Conservation (phyloP, 1,140 invertebrate genomes). For the Temnothorax longispinosus region DNA sequence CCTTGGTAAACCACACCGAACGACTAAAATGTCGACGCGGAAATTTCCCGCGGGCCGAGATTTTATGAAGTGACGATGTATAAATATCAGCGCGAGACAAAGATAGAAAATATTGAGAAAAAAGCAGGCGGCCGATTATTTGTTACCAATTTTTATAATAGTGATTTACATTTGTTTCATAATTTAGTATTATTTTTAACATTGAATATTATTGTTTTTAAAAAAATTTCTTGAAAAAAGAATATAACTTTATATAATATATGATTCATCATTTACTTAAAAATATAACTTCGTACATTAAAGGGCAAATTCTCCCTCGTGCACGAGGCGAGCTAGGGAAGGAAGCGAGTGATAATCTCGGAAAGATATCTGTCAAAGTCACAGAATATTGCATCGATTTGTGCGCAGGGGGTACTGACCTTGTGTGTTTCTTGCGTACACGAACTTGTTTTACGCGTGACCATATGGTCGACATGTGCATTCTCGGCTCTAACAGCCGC, state of each 20-base stretch:
- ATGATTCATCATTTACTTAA: no score
- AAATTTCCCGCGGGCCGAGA: not conserved
- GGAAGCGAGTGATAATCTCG: not conserved
- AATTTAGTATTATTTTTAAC: not conserved
- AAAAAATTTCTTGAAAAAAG: not conserved
- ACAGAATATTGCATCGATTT: conserved; percentile 35
- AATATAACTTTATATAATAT: no score
- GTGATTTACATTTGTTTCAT: not conserved
- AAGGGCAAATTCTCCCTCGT: not conserved
- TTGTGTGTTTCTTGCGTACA: conserved; percentile 56
- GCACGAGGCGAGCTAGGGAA: not conserved
- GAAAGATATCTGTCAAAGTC: not conserved
- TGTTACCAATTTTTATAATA: not conserved
- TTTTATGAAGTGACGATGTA: not conserved
- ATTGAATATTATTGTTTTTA: not conserved
- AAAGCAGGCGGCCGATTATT: not conserved
- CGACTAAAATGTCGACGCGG: not conserved
- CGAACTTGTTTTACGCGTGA: conserved; percentile 37
- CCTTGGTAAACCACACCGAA: not conserved
- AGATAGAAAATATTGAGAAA: not conserved
- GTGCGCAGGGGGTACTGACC: conserved; percentile 24
- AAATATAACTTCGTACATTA: not conserved
- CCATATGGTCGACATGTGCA: conserved; percentile 70
- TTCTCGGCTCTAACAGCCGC: conserved; percentile 43
- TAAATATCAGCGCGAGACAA: not conserved